Conservation (phyloP, 1,140 invertebrate genomes). For the Trachymyrmex septentrionalis region DNA sequence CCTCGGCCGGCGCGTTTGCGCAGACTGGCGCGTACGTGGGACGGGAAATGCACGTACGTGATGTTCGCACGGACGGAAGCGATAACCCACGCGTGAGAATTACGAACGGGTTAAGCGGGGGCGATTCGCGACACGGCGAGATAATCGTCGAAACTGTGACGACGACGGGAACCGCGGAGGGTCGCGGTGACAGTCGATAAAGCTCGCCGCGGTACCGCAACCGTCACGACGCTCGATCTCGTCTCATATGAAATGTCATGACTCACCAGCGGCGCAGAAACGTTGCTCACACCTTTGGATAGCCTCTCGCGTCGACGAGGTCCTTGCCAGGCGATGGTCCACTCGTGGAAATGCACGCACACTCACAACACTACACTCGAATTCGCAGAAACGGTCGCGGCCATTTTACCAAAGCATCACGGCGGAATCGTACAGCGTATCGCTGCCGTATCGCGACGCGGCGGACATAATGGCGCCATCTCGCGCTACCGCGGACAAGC, state of each 20-base stretch:
- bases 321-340: conserved; percentile 58
- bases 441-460: neutral
- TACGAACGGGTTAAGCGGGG: neutral
- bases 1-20: conserved; percentile 71
- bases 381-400: conserved; percentile 71
- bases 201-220: conserved; percentile 31
- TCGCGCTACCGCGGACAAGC: neutral
- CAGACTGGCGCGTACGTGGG: conserved; percentile 26
- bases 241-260: conserved; percentile 69
- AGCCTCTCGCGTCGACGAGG: conserved; percentile 20
- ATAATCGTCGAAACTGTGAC: neutral
- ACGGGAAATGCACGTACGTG: conserved; percentile 60
- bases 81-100: conserved; percentile 11
- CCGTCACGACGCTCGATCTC: conserved; percentile 32
- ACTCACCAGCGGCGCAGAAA: conserved; percentile 73
- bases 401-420: conserved; percentile 68
- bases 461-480: conserved; percentile 20
- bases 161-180: neutral
- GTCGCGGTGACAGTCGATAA: conserved; percentile 40
- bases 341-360: conserved; percentile 64
- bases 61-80: conserved; percentile 32
- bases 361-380: conserved; percentile 72
- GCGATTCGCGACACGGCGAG: neutral
- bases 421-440: conserved; percentile 52
- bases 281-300: conserved; percentile 68